Evolutionary conservation across 2,888 invertebrate species (phyloP).

Genomic region (Nipponacmea schrenckii): DNA sequence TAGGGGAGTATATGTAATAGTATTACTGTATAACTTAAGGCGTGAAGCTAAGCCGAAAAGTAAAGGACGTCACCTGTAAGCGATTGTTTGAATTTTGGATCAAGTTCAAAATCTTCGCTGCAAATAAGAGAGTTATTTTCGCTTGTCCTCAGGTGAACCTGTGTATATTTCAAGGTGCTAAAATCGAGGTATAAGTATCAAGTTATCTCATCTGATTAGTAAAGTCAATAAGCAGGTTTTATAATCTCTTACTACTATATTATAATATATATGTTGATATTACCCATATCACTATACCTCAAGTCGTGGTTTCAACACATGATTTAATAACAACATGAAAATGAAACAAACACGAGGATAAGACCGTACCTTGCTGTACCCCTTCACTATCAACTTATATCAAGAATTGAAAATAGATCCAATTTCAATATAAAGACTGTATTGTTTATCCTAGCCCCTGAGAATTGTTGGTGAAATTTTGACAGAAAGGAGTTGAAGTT

Average conservation of each 20-base stretch:
- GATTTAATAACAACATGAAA: not conserved
- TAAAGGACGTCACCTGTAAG: not conserved
- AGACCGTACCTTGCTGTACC: not conserved
- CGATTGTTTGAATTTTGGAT: conserved; percentile 5
- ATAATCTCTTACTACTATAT: conserved; percentile 9
- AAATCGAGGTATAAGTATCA: conserved; percentile 20
- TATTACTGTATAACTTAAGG: conserved; percentile 7
- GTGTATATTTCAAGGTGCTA: conserved; percentile 12
- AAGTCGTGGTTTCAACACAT: not conserved
- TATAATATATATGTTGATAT: not conserved
- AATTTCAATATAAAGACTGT: too few species aligned
- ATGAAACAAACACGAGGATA: not conserved
- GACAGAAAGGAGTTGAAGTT: too few species aligned
- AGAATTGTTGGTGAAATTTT: too few species aligned
- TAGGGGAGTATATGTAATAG: conserved; percentile 3
- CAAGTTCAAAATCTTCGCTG: conserved; percentile 1
- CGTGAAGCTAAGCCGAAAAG: conserved; percentile 7
- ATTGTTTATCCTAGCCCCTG: too few species aligned
- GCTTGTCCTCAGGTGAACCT: conserved; percentile 2
- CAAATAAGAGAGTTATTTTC: conserved; percentile 4
- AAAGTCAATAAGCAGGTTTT: conserved; percentile 13
- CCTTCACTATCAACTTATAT: not conserved
- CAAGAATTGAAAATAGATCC: too few species aligned
- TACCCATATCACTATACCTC: not conserved
- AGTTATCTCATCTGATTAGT: conserved; percentile 19